A percentile compares a stretch with the other conserved stretches of the same genome.
These are phyloP conservation scores for Sylvilagus bachmani DNA, from an alignment of 2,113 vertebrate species.

Conservation along the genomic window DNA sequence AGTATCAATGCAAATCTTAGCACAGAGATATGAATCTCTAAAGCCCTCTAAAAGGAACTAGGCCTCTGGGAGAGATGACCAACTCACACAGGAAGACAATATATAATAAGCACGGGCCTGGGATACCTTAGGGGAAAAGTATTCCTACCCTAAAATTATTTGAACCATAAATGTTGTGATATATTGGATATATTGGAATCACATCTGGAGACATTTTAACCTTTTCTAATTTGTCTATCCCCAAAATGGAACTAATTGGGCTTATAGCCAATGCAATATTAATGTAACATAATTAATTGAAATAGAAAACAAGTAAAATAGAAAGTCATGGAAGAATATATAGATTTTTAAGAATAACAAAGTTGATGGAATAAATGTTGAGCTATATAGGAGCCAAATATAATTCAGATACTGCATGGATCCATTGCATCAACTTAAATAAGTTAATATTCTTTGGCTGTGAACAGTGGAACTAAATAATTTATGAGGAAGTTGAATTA, in stretches of 20 bases:
- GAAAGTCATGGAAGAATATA: background rate
- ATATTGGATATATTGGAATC: background rate
- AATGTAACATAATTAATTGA: background rate
- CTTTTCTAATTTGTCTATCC: background rate
- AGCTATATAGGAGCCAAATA: background rate
- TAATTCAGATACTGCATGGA: background rate
- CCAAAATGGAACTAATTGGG: background rate
- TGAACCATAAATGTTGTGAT: background rate
- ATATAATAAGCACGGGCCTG: too few relatives aligned
- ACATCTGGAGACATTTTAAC: background rate
- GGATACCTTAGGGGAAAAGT: background rate
- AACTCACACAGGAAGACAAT: too few relatives aligned
- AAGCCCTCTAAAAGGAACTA: background rate
- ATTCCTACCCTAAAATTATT: background rate
- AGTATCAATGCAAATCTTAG: background rate
- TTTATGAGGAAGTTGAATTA: background rate
- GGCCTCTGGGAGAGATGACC: background rate
- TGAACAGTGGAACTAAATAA: background rate
- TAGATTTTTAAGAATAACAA: background rate
- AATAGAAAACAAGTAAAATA: background rate
- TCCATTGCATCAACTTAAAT: background rate
- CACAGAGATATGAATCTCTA: background rate
- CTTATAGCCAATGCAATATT: background rate
- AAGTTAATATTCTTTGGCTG: background rate
- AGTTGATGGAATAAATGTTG: background rate